Conservation (phyloP, 2,888 invertebrate genomes). For the Tridacna gigas region DNA sequence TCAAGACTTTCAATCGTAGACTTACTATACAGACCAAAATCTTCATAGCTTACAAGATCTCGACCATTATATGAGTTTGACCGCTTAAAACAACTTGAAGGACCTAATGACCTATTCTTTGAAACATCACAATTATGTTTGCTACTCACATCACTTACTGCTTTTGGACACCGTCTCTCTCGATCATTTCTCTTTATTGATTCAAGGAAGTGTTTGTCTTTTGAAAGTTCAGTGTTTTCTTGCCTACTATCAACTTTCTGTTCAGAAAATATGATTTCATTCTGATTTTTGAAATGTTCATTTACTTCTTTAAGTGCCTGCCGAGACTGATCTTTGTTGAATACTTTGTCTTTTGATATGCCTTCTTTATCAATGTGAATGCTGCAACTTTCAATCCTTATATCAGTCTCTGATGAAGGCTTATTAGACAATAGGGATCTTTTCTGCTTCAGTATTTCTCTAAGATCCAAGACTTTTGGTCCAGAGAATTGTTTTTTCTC, state of each 20-base stretch:
- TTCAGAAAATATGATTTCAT: background rate
- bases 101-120: background rate
- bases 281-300: background rate
- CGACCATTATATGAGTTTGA: background rate
- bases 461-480: slow-evolving; percentile 41
- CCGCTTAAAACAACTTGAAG: background rate
- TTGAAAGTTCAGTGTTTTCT: background rate
- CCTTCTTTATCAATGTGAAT: background rate
- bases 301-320: background rate
- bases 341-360: background rate
- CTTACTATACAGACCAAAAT: background rate
- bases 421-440: slow-evolving; percentile 2
- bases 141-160: background rate
- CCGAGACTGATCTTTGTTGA: background rate
- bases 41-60: slow-evolving; percentile 3
- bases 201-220: slow-evolving; percentile 8
- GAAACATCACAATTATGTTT: background rate
- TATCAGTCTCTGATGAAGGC: background rate
- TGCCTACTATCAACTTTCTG: background rate
- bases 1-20: background rate
- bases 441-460: slow-evolving; percentile 47
- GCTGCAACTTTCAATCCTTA: background rate
- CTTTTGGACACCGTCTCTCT: background rate
- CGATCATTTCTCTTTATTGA: background rate
- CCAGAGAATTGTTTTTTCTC: background rate